Base-by-base conservation (phyloP, 1,140 invertebrate species). In the Drosophila elegans region DNA sequence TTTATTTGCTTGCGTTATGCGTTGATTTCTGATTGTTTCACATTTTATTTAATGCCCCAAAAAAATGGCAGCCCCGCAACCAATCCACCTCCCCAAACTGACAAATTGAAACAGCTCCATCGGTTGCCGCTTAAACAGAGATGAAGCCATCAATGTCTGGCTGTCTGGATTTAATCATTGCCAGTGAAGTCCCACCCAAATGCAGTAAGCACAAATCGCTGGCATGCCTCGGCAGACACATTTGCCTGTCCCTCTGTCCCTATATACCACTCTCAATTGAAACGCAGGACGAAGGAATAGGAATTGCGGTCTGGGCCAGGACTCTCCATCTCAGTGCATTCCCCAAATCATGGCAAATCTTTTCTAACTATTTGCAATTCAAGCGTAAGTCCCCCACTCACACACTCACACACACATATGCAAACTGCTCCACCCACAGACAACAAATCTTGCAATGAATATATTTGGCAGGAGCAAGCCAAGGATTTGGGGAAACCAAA, bases 361-460 rank as follows among this genome's bases (percentile, higher is more conserved):
- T 78, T 88, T 84, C 76, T 89, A 88, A 88, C 84, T 84, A 88
- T 88, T 88, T 88, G 84, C 84, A 88, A 88, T 88, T 88, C 84
- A 88, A 84, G 84, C 84, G 88, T 88, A 88, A 88, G 84, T 88
- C 83, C 79, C 36, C 36, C 44, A 32, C 45, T 61, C 59, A 56
- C 49, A 53, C 55, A 10, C 44, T 12, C 41, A 29, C 34, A 42
- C 55, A 53, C 56, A 61, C 42, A 80, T 82, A 86, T 86, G 82
- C 82, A 88, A 86, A 86, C 81, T 41, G 49, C n/a, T 55, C 66
- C 81, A 39, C 63, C 64, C 74, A 62, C 59, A 39, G 71, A 38
- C 64, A 67, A 83, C 84, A 88, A 88, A 89, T 88, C 67, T 77
- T 72, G 84, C 84, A 83, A 88, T 88, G 84, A 88, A 88, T 88